Base-by-base conservation (phyloP, 2,888 invertebrate species). In the Pomacea canaliculata region DNA sequence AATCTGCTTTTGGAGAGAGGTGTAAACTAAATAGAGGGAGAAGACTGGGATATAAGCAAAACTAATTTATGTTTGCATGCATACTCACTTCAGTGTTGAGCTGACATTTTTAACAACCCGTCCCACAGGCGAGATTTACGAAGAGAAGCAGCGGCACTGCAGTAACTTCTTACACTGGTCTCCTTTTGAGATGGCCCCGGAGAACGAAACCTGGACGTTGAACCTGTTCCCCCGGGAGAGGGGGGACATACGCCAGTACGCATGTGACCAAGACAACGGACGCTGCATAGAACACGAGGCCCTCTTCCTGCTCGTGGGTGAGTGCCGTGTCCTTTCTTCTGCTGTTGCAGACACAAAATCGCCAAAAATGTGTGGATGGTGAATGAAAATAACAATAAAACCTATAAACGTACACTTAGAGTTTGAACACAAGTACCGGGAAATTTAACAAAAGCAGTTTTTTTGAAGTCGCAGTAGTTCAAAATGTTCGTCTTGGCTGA, bases 121-220 rank as follows among this genome's bases (percentile, higher is more conserved):
- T 60, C n/a, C 73, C 79, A 0, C 78, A 85, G 86, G 85, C 10
- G 70, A 70, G 27, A 80, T 84, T 10, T 86, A 78, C 59, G 82
- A 83, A 48, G 77, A 77, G 37, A 87, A 87, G 75, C 69, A 79
- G 8, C 80, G 82, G 37, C 80, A 84, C 78, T 87, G 87, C 77
- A 84, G 83, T 70, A 86, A 85, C 74, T 80, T 85, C 72, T 70
- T 86, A 7, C 87, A 87, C 78, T 85, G 86, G 85, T 80, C 84
- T 59, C 82, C 84, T 49, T 87, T 82, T 73, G 79, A 78, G 4
- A 66, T 85, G 51, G 77, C 82, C 70, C 85, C 85, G 67, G 76
- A 80, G 19, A 72, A 78, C 12, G 77, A 78, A 8, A 37, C 37
- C 37, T 37, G 37, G 37, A 81, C 83, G 19, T 80, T 83, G 60